Evolutionary conservation across 2,888 invertebrate species (phyloP).

Genomic region (Calameuta filiformis): DNA sequence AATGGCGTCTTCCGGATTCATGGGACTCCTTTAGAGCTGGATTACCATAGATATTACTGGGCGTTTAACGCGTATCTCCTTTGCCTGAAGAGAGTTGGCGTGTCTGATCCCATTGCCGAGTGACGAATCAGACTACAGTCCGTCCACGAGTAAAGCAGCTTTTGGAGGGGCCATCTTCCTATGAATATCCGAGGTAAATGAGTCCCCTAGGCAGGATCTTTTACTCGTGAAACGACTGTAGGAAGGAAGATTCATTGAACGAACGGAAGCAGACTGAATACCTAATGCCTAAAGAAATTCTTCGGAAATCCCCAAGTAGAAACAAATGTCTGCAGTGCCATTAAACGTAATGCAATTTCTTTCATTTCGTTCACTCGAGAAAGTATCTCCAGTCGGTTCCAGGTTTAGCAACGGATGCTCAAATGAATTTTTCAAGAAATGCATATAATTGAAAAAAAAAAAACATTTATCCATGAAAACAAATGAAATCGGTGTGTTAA

Average conservation of each 20-base stretch:
- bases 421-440: background rate
- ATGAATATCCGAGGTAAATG: too few species aligned
- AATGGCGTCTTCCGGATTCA: background rate
- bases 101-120: background rate
- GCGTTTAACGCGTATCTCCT: slow-evolving; percentile 4
- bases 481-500: background rate
- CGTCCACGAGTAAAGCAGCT: too few species aligned
- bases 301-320: background rate
- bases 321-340: background rate
- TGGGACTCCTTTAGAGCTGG: background rate
- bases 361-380: background rate
- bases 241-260: background rate
- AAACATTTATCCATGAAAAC: background rate
- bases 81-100: background rate
- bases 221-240: background rate
- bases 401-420: background rate
- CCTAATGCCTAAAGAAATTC: background rate
- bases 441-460: background rate
- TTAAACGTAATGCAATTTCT: background rate
- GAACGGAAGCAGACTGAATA: slow-evolving; percentile 1
- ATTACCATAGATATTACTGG: slow-evolving; percentile 7
- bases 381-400: background rate
- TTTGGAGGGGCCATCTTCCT: too few species aligned
- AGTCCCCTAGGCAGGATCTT: too few species aligned
- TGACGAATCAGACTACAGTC: background rate